phyloP scores from a whole-genome alignment of 2,888 invertebrate genomes.

The Philereme vetulata region DNA sequence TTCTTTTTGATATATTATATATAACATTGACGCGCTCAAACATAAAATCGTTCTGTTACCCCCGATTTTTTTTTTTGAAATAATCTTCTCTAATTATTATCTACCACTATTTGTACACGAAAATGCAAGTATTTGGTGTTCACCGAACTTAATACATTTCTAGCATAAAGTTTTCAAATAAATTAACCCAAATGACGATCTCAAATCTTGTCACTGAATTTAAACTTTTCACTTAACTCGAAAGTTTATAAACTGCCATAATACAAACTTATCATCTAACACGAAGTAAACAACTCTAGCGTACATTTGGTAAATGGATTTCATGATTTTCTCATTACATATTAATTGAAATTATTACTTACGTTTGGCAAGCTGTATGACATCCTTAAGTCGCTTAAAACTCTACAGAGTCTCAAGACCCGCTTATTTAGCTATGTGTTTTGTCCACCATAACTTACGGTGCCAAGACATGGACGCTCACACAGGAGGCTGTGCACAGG shows the following conservation, averaged over 20 bases:
- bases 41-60: no score
- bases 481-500: no score
- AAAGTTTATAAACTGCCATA: slow-evolving; percentile 25
- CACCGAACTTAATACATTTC: slow-evolving; percentile 5
- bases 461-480: no score
- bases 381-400: no score
- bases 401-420: no score
- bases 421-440: no score
- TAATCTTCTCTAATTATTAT: neutral
- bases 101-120: neutral
- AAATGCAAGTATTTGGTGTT: neutral
- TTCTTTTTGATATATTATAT: no score
- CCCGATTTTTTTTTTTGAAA: neutral
- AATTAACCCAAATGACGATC: slow-evolving; percentile 24
- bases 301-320: slow-evolving; percentile 14
- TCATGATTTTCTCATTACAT: neutral
- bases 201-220: slow-evolving; percentile 24
- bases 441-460: no score
- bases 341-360: neutral
- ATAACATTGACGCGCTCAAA: no score
- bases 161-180: slow-evolving; percentile 21
- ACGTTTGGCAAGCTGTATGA: no score
- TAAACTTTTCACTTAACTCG: slow-evolving; percentile 30
- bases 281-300: slow-evolving; percentile 19
- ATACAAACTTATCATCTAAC: slow-evolving; percentile 16